Base-by-base conservation (phyloP, 2,113 vertebrate species). In the Aphelocoma coerulescens region DNA sequence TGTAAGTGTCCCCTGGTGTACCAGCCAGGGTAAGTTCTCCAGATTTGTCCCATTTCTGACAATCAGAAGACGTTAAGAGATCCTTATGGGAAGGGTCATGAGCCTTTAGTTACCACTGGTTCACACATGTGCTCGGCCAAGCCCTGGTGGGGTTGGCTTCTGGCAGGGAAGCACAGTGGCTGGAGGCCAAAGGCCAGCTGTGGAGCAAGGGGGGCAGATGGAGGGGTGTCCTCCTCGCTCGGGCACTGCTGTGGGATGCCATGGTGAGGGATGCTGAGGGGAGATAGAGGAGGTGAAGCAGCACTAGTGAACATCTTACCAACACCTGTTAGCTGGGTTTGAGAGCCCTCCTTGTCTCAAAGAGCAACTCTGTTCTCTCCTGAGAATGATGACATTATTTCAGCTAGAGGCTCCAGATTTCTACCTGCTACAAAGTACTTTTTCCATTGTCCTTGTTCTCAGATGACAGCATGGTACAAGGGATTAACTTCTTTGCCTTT, bases 91-190 rank as follows among this genome's bases (percentile, higher is more conserved):
- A 77, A 86, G 35, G 46, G 20, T 44, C 30, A 16, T 0, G 2
- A 63, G 28, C 24, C n/a, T 78, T 73, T 15, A 46, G 14, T 15
- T 55, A 32, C 16, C 4, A 1, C 13, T 58, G 20, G 23, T 82
- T 85, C 27, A 20, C 22, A 27, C 8, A 1, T 0, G 0, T 2
- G 2, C 33, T 67, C 13, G 3, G 37, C 54, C 33, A 52, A 72
- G 68, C 61, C 61, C 61, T 24, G 82, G 16, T 20, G n/a, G 49
- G 12, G 23, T 4, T 66, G 61, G 69, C 43, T 66, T 11, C 48
- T 63, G 39, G 48, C 32, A 73, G 18, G 41, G 41, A 52, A 22
- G 20, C 16, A 7, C 12, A 8, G n/a, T 27, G 80, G 27, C 37
- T 44, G 69, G 35, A 77, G 65, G 23, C 24, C 51, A 52, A 73